Conservation (phyloP, 2,888 invertebrate genomes). For the Emmelina monodactyla region DNA sequence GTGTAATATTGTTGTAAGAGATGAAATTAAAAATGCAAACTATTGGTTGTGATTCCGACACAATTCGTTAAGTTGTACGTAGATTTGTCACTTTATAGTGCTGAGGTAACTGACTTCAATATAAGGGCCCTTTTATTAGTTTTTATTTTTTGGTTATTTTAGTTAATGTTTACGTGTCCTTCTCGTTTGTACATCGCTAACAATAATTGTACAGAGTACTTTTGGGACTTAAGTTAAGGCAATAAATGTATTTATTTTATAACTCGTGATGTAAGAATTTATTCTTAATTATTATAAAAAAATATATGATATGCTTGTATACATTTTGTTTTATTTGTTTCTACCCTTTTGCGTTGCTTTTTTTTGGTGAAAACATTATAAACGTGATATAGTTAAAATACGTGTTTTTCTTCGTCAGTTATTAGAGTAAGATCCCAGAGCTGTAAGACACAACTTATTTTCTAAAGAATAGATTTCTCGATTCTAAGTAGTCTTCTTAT, state of each 20-base stretch:
- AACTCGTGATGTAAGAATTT: conserved; percentile 67
- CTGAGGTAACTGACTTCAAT: conserved; percentile 35
- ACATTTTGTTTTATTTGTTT: conserved; percentile 42
- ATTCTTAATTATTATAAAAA: conserved; percentile 67
- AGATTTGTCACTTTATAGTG: conserved; percentile 40
- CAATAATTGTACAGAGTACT: conserved; percentile 67
- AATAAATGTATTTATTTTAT: conserved; percentile 68
- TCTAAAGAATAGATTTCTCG: no score
- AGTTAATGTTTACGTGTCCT: conserved; percentile 56
- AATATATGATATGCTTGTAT: conserved; percentile 67
- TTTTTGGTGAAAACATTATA: no score
- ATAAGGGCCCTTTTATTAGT: conserved; percentile 49
- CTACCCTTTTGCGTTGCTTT: no score
- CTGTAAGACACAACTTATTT: no score
- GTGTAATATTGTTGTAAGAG: conserved; percentile 62
- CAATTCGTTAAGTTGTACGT: conserved; percentile 64
- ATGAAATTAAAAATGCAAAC: conserved; percentile 64
- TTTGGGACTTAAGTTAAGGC: conserved; percentile 66
- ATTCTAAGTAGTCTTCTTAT: no score
- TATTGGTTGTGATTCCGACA: conserved; percentile 66
- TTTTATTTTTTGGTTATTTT: conserved; percentile 41
- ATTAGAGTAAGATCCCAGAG: no score
- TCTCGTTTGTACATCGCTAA: conserved; percentile 67
- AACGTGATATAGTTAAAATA: no score
- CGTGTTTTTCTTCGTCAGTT: no score